Evolutionary conservation across 2,888 invertebrate genomes (phyloP).

Genomic region (Acanthococcus lagerstroemiae): DNA sequence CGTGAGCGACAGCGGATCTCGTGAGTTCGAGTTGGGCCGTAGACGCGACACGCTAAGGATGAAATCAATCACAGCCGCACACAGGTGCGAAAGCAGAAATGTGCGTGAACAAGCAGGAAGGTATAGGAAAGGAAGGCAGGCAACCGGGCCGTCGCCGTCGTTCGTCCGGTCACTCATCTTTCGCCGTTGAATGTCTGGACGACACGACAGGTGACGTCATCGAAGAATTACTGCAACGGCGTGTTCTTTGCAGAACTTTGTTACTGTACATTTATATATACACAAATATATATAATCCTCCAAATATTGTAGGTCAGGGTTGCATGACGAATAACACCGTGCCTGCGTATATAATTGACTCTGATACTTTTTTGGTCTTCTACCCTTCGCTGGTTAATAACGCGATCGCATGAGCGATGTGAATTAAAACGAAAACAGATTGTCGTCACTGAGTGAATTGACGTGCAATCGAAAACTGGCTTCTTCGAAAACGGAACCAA

Average conservation of each 20-base stretch:
- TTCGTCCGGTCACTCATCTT: slow-evolving; percentile 12
- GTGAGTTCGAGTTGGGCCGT: no score
- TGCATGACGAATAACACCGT: slow-evolving; percentile 15
- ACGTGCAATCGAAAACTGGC: no score
- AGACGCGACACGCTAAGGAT: neutral
- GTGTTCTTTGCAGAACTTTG: neutral
- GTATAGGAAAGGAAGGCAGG: slow-evolving; percentile 1
- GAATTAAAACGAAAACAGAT: no score
- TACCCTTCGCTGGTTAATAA: no score
- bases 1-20: no score
- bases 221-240: neutral
- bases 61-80: neutral
- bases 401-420: no score
- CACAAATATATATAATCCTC: slow-evolving; percentile 7
- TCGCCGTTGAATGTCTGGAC: slow-evolving; percentile 22
- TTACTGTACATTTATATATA: neutral
- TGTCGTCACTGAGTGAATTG: no score
- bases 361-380: no score
- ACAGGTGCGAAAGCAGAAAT: neutral
- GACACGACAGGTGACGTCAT: slow-evolving; percentile 24
- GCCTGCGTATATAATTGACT: no score
- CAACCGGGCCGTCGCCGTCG: no score
- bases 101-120: neutral
- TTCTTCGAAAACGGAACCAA: no score
- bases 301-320: slow-evolving; percentile 22